These are phyloP conservation scores for Harpagifer antarcticus DNA, from an alignment of 2,797 vertebrate species.

Conservation along the genomic window DNA sequence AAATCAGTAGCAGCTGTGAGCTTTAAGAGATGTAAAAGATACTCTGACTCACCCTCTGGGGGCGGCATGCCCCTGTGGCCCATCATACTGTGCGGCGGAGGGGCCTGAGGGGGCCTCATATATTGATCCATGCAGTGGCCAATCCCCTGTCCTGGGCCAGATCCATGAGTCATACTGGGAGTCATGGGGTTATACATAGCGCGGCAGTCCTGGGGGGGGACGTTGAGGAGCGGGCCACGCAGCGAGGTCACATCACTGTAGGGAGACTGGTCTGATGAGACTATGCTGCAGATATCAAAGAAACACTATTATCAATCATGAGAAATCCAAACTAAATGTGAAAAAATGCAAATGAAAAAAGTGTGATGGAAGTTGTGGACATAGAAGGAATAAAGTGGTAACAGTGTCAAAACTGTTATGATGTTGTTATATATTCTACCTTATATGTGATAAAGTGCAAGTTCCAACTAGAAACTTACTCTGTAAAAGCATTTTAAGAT, in stretches of 20 bases:
- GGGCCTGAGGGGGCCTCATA: conserved; percentile 87
- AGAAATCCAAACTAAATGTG: neutral
- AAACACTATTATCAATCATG: neutral
- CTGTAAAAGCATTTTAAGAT: neutral
- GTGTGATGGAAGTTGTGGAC: neutral
- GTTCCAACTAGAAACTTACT: neutral
- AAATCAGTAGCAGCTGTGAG: conserved; percentile 61
- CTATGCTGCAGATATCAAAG: conserved; percentile 68
- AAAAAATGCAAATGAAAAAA: neutral
- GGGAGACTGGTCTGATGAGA: conserved; percentile 76
- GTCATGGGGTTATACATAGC: conserved; percentile 91
- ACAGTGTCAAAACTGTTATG: neutral
- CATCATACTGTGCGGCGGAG: conserved; percentile 83
- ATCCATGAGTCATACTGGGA: conserved; percentile 81
- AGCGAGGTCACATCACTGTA: conserved; percentile 83
- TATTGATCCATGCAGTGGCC: conserved; percentile 91
- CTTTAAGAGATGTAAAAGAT: conserved; percentile 48
- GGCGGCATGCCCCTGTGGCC: conserved; percentile 83
- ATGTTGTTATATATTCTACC: neutral
- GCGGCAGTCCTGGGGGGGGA: conserved; percentile 76
- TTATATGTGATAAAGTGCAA: neutral
- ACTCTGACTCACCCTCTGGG: conserved; percentile 85
- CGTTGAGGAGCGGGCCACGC: conserved; percentile 72
- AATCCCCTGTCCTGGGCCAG: conserved; percentile 74
- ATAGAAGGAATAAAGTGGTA: neutral